These are phyloP conservation scores for Lasaia peninsularis DNA, from an alignment of 1,140 invertebrate genomes.

Conservation along the genomic window DNA sequence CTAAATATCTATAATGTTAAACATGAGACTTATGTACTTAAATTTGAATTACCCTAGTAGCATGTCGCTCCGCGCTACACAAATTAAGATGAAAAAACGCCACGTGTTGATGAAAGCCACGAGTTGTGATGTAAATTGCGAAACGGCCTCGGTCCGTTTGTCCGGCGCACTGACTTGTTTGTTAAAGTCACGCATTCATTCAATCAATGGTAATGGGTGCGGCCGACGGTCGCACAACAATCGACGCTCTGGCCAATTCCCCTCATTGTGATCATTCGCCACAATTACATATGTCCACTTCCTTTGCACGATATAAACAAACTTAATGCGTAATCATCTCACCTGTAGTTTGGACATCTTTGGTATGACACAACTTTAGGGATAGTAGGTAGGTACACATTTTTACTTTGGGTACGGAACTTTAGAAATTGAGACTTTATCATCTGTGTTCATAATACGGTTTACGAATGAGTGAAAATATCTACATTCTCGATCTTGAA, in stretches of 20 bases:
- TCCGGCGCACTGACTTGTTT: conserved; percentile 39
- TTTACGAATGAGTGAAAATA: too few species aligned
- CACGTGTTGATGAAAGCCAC: conserved; percentile 6
- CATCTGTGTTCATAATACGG: too few species aligned
- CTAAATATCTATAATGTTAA: too few species aligned
- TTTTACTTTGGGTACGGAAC: too few species aligned
- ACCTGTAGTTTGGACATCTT: background rate
- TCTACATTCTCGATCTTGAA: too few species aligned
- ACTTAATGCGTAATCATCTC: background rate
- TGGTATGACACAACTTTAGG: too few species aligned
- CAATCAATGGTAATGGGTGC: conserved; percentile 70
- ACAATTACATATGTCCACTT: conserved; percentile 66
- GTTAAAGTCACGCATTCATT: conserved; percentile 67
- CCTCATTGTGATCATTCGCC: conserved; percentile 70
- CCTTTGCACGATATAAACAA: conserved; percentile 50
- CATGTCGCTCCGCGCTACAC: background rate
- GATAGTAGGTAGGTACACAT: too few species aligned
- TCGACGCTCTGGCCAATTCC: conserved; percentile 70
- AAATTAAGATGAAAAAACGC: background rate
- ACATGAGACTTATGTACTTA: too few species aligned
- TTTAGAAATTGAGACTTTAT: too few species aligned
- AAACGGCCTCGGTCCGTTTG: conserved; percentile 54
- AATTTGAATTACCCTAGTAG: too few species aligned
- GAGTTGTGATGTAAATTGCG: conserved; percentile 22
- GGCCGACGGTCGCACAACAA: conserved; percentile 73